phyloP scores from a whole-genome alignment of 2,888 invertebrate species.

The Plagiodera versicolora region DNA sequence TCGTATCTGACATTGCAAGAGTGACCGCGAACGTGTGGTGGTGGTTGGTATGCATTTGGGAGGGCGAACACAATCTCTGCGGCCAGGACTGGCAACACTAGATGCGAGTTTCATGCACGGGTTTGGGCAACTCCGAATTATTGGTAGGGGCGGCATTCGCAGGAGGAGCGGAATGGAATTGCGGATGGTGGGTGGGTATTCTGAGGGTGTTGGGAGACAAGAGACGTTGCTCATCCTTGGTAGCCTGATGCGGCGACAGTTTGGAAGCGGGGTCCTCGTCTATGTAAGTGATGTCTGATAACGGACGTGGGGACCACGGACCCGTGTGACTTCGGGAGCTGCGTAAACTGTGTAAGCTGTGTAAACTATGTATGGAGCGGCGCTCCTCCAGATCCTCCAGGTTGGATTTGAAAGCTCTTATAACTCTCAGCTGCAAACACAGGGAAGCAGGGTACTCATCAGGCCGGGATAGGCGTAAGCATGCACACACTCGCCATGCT shows the following conservation, averaged over 20 bases:
- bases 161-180: constrained; percentile 58
- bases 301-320: constrained; percentile 65
- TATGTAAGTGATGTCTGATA: constrained; percentile 79
- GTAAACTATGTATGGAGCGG: constrained; percentile 96
- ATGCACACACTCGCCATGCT: constrained; percentile 42
- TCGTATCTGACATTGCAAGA: constrained; percentile 32
- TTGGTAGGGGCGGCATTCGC: constrained; percentile 61
- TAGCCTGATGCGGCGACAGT: constrained; percentile 48
- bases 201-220: constrained; percentile 55
- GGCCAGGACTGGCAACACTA: constrained; percentile 56
- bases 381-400: constrained; percentile 99
- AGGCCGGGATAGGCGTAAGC: constrained; percentile 54
- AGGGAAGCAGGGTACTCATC: constrained; percentile 59
- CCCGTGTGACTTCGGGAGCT: constrained; percentile 76
- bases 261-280: constrained; percentile 54
- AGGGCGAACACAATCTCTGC: constrained; percentile 46
- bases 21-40: constrained; percentile 35
- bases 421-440: constrained; percentile 98
- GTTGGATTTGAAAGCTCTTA: constrained; percentile 99
- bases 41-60: constrained; percentile 49
- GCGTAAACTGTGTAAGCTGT: constrained; percentile 86
- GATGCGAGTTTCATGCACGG: constrained; percentile 74
- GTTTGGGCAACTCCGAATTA: constrained; percentile 63
- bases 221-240: constrained; percentile 51
- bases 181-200: constrained; percentile 60